phyloP scores from a whole-genome alignment of 2,888 invertebrate genomes.

The Theodoxus fluviatilis region DNA sequence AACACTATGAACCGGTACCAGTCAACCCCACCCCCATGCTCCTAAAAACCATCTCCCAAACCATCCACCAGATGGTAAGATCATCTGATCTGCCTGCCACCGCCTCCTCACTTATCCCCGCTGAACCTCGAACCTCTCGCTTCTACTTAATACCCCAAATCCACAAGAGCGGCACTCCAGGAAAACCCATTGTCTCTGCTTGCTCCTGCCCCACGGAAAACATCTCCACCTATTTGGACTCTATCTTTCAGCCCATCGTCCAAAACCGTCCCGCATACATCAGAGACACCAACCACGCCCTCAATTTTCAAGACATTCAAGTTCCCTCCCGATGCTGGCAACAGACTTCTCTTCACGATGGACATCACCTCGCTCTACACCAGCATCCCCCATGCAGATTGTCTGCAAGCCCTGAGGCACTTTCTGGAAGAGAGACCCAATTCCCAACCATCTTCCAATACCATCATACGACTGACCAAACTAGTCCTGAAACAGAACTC shows the following conservation, averaged over 20 bases:
- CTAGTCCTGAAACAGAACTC: too few species aligned
- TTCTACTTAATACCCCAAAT: neutral
- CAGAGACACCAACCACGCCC: constrained; percentile 22
- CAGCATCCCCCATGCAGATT: neutral
- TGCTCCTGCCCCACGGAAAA: constrained; percentile 15
- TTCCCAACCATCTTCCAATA: too few species aligned
- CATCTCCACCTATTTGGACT: constrained; percentile 6
- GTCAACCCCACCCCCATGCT: too few species aligned
- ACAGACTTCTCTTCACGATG: neutral
- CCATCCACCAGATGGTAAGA: too few species aligned
- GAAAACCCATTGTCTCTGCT: too few species aligned
- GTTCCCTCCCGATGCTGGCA: neutral
- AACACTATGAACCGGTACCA: too few species aligned
- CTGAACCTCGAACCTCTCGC: neutral
- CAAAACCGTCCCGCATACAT: neutral
- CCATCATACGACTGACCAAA: too few species aligned
- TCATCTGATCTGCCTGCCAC: too few species aligned
- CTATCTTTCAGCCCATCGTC: constrained; percentile 1
- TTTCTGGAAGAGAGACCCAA: too few species aligned
- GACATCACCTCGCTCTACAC: constrained; percentile 13
- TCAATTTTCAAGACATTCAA: neutral
- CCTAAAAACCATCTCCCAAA: too few species aligned
- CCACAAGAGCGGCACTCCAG: neutral
- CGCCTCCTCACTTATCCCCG: too few species aligned
- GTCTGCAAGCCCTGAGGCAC: neutral